Base-by-base conservation (phyloP, 1,140 invertebrate species). In the Zaprionus camerounensis region DNA sequence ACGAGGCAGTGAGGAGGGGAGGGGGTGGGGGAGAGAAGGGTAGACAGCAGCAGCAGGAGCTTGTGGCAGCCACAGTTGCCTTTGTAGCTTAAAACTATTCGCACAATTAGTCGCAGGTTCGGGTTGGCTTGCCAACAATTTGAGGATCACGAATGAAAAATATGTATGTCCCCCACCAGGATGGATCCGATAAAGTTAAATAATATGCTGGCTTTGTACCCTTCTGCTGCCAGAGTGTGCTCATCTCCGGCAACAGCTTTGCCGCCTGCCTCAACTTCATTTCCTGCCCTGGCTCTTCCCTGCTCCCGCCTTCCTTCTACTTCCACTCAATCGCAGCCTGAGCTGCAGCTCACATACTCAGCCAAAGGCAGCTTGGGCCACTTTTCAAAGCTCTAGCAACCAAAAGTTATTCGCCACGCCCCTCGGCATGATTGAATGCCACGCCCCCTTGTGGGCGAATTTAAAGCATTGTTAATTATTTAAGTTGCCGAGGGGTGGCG, bases 401-500 rank as follows among this genome's bases (percentile, higher is more conserved):
- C 41, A 31, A 69, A 70, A 59, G 20, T 65, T 65, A 53, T 70
- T 62, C 17, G 15, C 9, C 15, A 26, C 46, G 31, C 46, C 49
- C 65, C 56, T 36, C 22, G 58, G n/a, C 55, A 58, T 64, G 67
- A 75, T 75, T 75, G 69, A 64, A 65, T 53, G 67, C 53, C 36
- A 57, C 41, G 44, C 31, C 57, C 28, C 12, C 41, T n/a, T 69
- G 61, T 31, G 56, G 56, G 58, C 51, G 67, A 81, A 72, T 81
- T 80, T 76, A 79, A 85, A 88, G 71, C 65, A 75, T 68, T 76
- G 78, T 88, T 87, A 87, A 87, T 87, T 87, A 87, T 87, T 83
- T 71, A 87, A 80, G 80, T 67, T 80, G 62, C 44, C 20, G 36
- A 38, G 41, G 24, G 22, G 26, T 0, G 31, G 1, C 2, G 38